A percentile compares a stretch with the other conserved stretches of the same genome.
These are phyloP conservation scores for Onthophagus taurus DNA, from an alignment of 1,140 invertebrate species.

Conservation along the genomic window DNA sequence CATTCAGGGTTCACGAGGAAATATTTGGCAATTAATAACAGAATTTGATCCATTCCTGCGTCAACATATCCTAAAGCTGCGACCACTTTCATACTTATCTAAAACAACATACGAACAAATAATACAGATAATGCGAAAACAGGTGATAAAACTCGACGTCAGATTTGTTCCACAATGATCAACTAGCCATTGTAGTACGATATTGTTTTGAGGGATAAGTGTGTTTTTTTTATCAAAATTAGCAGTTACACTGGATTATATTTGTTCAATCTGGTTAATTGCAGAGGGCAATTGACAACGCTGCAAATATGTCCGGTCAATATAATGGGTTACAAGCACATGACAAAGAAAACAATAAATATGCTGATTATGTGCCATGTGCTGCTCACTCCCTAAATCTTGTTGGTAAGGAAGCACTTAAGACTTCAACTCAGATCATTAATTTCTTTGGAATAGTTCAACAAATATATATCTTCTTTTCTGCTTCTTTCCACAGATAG, in stretches of 20 bases:
- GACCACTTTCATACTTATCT: neutral
- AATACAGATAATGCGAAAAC: neutral
- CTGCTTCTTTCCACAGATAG: neutral
- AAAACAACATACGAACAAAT: neutral
- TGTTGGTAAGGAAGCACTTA: neutral
- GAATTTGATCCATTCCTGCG: neutral
- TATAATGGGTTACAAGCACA: slow-evolving; percentile 1
- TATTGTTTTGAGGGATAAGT: neutral
- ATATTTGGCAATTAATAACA: slow-evolving; percentile 13
- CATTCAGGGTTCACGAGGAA: slow-evolving; percentile 26
- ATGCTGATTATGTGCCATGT: too few species aligned
- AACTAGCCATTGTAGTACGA: neutral
- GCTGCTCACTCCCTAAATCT: too few species aligned
- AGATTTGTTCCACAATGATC: slow-evolving; percentile 1
- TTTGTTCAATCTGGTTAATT: neutral
- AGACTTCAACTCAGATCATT: slow-evolving; percentile 4
- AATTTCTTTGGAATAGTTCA: slow-evolving; percentile 5
- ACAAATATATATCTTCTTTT: slow-evolving; percentile 5
- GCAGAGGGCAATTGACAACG: neutral
- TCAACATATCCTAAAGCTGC: neutral
- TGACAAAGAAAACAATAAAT: slow-evolving; percentile 1
- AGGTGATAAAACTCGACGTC: neutral
- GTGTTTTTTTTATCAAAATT: too few species aligned
- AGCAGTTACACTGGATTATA: too few species aligned
- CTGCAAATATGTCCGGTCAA: slow-evolving; percentile 3